Percentiles rank a stretch among this genome's conserved stretches.
These are phyloP conservation scores for Yponomeuta cagnagella DNA, from an alignment of 2,888 invertebrate genomes.

Conservation along the genomic window DNA sequence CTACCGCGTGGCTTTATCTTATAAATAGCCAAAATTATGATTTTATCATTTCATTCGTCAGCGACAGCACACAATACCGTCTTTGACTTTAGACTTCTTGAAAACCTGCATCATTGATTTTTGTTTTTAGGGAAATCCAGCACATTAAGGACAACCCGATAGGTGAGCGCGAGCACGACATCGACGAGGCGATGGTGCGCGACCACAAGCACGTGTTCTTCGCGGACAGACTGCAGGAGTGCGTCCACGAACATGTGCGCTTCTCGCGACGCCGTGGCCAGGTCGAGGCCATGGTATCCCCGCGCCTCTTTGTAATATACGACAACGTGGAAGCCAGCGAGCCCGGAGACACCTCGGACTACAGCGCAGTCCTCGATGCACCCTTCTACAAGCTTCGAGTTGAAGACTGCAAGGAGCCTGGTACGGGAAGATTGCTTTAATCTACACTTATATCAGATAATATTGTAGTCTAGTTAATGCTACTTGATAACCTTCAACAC, in stretches of 20 bases:
- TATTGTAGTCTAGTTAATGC: too few relatives aligned
- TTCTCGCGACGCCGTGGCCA: conserved; percentile 57
- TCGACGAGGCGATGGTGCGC: conserved; percentile 71
- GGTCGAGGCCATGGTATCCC: conserved; percentile 76
- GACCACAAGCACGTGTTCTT: conserved; percentile 79
- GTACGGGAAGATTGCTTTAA: conserved; percentile 29
- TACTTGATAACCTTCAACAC: neutral
- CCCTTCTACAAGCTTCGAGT: conserved; percentile 79
- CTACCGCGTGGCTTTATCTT: too few relatives aligned
- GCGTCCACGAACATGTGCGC: conserved; percentile 77
- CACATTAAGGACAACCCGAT: conserved; percentile 66
- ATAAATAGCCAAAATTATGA: too few relatives aligned
- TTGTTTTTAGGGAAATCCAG: conserved; percentile 70
- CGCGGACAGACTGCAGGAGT: conserved; percentile 82
- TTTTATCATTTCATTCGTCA: too few relatives aligned
- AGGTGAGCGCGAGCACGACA: conserved; percentile 59
- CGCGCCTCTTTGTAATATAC: conserved; percentile 81
- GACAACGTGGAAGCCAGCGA: conserved; percentile 84
- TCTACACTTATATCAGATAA: too few relatives aligned
- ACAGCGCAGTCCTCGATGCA: conserved; percentile 75
- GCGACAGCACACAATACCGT: too few relatives aligned
- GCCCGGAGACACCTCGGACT: conserved; percentile 76
- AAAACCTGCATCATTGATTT: neutral
- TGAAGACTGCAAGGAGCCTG: conserved; percentile 69
- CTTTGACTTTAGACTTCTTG: too few relatives aligned